These are phyloP conservation scores for Encarsia formosa DNA, from an alignment of 2,888 invertebrate genomes.

Conservation along the genomic window DNA sequence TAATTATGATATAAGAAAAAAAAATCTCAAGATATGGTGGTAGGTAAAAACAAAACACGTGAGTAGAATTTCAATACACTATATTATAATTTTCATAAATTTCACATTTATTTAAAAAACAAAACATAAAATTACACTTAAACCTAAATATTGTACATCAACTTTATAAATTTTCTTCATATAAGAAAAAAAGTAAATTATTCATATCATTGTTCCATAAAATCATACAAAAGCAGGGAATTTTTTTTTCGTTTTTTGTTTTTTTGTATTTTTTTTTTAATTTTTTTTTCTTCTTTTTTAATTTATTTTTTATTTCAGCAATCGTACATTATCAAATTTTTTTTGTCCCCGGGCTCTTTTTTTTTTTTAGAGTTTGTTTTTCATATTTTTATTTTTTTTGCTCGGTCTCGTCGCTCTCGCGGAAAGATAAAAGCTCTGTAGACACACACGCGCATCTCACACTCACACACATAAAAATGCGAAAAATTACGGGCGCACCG, in stretches of 20 bases:
- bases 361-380: conserved; percentile 7
- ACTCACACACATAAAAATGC: conserved; percentile 15
- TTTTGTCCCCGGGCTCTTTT: conserved; percentile 10
- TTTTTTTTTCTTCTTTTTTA: too few species aligned
- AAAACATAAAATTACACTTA: conserved; percentile 25
- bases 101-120: conserved; percentile 26
- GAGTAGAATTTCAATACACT: too few species aligned
- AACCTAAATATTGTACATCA: conserved; percentile 23
- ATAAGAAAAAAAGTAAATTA: conserved; percentile 10
- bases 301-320: too few species aligned
- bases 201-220: conserved; percentile 6
- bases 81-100: conserved; percentile 18
- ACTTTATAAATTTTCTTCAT: conserved; percentile 18
- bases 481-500: conserved; percentile 17
- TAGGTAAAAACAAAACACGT: too few species aligned
- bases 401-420: conserved; percentile 1
- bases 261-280: too few species aligned
- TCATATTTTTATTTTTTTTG: neutral
- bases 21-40: too few species aligned
- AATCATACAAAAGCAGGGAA: conserved; percentile 13
- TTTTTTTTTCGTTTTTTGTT: too few species aligned
- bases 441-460: neutral
- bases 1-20: too few species aligned
- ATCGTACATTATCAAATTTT: conserved; percentile 15
- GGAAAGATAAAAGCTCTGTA: conserved; percentile 17